Conservation (phyloP, 2,797 vertebrate genomes). For the Lophura swinhoii region DNA sequence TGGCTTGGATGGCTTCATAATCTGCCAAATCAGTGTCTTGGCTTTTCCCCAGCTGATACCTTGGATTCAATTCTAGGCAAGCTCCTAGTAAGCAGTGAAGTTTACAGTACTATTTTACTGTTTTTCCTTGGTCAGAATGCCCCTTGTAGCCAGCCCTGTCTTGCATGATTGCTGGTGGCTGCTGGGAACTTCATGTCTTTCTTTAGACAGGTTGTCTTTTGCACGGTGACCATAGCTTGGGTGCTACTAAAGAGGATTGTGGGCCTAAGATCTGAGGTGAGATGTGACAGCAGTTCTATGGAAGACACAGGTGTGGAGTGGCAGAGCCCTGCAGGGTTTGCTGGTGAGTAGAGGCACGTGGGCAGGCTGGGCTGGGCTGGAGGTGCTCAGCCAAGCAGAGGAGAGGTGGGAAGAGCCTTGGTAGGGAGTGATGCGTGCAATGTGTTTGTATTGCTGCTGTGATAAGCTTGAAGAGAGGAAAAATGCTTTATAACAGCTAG, state of each 20-base stretch:
- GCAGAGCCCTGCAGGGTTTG: background rate
- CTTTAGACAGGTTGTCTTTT: background rate
- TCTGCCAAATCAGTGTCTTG: background rate
- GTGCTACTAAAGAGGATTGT: background rate
- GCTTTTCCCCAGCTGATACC: background rate
- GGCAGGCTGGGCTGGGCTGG: background rate
- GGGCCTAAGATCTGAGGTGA: background rate
- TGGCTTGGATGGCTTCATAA: conserved; percentile 1
- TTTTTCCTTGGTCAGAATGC: background rate
- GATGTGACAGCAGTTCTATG: background rate
- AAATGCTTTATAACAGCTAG: background rate
- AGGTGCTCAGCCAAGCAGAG: background rate
- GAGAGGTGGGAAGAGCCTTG: background rate
- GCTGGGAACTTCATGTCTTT: background rate
- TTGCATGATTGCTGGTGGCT: background rate
- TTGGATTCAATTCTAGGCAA: background rate
- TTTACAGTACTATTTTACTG: background rate
- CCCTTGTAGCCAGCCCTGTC: background rate
- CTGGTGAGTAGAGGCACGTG: background rate
- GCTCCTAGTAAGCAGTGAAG: background rate
- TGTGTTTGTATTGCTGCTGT: background rate
- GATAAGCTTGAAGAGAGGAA: background rate
- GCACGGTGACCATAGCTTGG: background rate
- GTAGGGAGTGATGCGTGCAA: fast-evolving
- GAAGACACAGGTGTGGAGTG: background rate